A percentile compares a stretch with the other conserved stretches of the same genome.
Conservation (phyloP, 2,113 vertebrate species). For the Procavia capensis region DNA sequence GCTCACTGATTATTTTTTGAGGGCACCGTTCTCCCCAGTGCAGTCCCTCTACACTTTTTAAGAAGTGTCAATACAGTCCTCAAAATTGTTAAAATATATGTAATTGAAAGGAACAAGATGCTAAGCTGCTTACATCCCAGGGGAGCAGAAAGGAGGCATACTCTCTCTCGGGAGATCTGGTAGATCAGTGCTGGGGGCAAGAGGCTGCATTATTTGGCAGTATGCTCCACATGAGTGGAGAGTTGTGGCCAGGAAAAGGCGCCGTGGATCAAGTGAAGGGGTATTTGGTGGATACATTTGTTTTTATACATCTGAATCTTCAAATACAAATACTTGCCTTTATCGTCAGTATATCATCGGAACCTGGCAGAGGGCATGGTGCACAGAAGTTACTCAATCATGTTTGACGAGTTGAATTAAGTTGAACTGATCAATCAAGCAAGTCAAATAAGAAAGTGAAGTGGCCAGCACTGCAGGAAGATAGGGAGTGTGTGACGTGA, state of each 20-base stretch:
- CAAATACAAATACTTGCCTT: not conserved
- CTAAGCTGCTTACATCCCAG: not conserved
- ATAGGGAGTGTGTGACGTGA: not conserved
- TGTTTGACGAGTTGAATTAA: not conserved
- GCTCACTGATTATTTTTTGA: too few relatives aligned
- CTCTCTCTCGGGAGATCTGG: not conserved
- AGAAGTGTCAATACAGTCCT: not conserved
- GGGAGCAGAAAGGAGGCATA: rapidly evolving
- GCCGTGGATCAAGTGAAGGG: not conserved
- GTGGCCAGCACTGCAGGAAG: not conserved
- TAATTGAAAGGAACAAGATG: not conserved
- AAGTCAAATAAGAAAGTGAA: not conserved
- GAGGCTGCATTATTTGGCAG: not conserved
- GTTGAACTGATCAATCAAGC: not conserved
- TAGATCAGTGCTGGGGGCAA: not conserved
- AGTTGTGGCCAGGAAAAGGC: not conserved
- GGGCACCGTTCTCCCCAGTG: not conserved
- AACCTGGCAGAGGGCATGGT: not conserved
- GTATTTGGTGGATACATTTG: not conserved
- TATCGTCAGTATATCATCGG: not conserved
- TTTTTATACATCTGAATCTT: not conserved
- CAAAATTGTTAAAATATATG: not conserved
- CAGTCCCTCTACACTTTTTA: not conserved
- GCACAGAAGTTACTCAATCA: not conserved
- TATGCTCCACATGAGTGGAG: rapidly evolving